A percentile compares a stretch with the other conserved stretches of the same genome.
Evolutionary conservation across 2,113 vertebrate species (phyloP).

Genomic region (Dascyllus trimaculatus): DNA sequence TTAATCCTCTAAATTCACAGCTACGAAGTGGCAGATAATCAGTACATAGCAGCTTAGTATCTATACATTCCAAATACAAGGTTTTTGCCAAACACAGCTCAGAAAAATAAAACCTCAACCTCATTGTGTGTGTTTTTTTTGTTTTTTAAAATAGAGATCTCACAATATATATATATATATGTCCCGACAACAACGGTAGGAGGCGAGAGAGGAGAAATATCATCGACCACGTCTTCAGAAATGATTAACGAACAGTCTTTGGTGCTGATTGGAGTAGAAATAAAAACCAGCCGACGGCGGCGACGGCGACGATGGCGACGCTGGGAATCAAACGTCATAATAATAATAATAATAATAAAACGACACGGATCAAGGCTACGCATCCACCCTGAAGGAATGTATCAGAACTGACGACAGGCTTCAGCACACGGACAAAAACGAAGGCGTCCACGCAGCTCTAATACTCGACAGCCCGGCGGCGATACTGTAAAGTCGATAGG

Average conservation of each 20-base stretch:
- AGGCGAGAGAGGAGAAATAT: slow-evolving; percentile 88
- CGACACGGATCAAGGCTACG: slow-evolving; percentile 78
- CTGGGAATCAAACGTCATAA: no score
- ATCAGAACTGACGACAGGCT: slow-evolving; percentile 93
- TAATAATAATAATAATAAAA: slow-evolving; percentile 70
- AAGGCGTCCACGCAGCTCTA: slow-evolving; percentile 84
- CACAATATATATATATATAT: slow-evolving; percentile 85
- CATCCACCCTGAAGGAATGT: slow-evolving; percentile 99
- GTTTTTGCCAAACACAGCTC: slow-evolving; percentile 90
- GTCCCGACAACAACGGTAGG: no score
- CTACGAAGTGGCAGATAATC: slow-evolving; percentile 98
- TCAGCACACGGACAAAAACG: slow-evolving; percentile 85
- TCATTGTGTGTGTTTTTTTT: slow-evolving; percentile 32
- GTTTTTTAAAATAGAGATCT: slow-evolving; percentile 87
- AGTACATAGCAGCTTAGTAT: slow-evolving; percentile 99
- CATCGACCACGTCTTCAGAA: slow-evolving; percentile 92
- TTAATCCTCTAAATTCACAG: slow-evolving; percentile 99
- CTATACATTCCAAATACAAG: slow-evolving; percentile 99
- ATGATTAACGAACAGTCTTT: slow-evolving; percentile 96
- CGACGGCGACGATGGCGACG: no score
- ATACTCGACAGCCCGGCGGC: slow-evolving; percentile 92
- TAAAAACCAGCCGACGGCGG: slow-evolving; percentile 54
- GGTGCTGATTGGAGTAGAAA: slow-evolving; percentile 90
- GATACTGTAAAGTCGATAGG: slow-evolving; percentile 76
- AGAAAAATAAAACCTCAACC: slow-evolving; percentile 91